Percentiles rank a stretch among this genome's conserved stretches.
phyloP scores from a whole-genome alignment of 2,888 invertebrate genomes.

The Torymus texanus region DNA sequence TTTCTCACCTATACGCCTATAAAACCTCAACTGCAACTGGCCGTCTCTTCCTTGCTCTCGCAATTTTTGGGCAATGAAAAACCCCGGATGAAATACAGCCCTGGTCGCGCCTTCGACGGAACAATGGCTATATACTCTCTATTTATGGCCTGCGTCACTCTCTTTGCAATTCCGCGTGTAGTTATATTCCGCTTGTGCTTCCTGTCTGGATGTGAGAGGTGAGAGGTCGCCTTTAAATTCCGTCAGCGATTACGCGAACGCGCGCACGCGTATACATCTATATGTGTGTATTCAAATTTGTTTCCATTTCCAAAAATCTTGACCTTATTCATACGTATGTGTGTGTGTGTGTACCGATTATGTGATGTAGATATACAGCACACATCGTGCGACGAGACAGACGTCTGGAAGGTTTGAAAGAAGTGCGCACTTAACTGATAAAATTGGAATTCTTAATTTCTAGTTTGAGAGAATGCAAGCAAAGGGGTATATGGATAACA shows the following conservation, averaged over 20 bases:
- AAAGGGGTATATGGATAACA: no score
- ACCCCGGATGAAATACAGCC: not conserved
- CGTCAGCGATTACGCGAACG: not conserved
- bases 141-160: constrained; percentile 27
- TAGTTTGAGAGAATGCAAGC: no score
- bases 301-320: no score
- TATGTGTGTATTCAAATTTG: no score
- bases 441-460: no score
- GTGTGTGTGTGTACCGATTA: no score
- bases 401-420: no score
- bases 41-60: not conserved
- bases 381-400: no score
- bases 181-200: constrained; percentile 28
- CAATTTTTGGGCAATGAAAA: constrained; percentile 37
- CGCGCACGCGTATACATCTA: not conserved
- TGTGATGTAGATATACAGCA: no score
- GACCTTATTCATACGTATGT: no score
- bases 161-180: constrained; percentile 46
- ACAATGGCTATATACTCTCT: constrained; percentile 23
- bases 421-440: no score
- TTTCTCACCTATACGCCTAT: not conserved
- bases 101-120: constrained; percentile 23
- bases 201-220: constrained; percentile 42
- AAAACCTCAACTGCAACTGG: not conserved
- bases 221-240: constrained; percentile 48